Evolutionary conservation across 2,888 invertebrate species (phyloP), one percentile per base, ranked within the genome.

Genomic region (Lycaena phlaeas): DNA sequence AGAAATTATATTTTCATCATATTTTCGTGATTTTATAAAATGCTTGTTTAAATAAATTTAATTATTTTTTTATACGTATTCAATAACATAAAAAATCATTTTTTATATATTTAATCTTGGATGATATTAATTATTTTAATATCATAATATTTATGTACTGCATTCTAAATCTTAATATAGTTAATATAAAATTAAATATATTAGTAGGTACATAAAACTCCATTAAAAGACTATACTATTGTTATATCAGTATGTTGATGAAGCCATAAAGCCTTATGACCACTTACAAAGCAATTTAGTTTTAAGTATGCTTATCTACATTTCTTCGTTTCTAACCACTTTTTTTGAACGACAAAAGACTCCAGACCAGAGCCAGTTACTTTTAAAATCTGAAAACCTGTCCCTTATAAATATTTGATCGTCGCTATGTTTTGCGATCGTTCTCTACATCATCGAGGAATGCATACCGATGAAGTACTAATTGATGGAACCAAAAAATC

Each of bases 391-490:
- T 48, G 40, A 43, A 48, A 50, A 48, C 43, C 37, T 38, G 46
- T 27, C 40, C 43, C 43, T 49, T 59, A 64, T 69, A 56, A 67
- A 68, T 70, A 72, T 74, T 71, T 60, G 75, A 46, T 45, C 53
- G 9, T 22, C 7, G 22, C 22, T 46, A 50, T 61, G 65, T 68
- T 69, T 71, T 67, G 61, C 51, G 42, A 42, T 47, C 49, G 47
- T 39, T 45, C 42, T 49, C 50, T 49, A 57, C 65, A 67, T 54
- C 60, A 56, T 52, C 44, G 31, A 46, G 52, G 71, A 73, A 75
- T 70, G 66, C 61, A 49, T 59, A 60, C 53, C 45, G 49, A 49
- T 52, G 41, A 50, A 51, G 57, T 62, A 64, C 64, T 71, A 66
- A 70, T 61, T 59, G 57, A 56, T 52, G 52, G 55, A 49, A 49